phyloP scores from a whole-genome alignment of 2,888 invertebrate genomes.

The Rhopalosiphum nymphaeae region DNA sequence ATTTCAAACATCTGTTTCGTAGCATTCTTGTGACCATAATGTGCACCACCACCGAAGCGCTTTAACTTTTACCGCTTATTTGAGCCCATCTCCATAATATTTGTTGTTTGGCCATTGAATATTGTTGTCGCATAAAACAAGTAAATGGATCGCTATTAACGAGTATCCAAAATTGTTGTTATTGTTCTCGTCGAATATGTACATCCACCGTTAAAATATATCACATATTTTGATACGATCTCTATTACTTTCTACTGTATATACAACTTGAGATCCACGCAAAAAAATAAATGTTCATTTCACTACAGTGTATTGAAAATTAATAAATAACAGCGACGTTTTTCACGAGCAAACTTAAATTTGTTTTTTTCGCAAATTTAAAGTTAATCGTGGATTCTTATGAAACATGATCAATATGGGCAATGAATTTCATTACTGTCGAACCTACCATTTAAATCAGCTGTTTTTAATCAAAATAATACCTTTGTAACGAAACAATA shows the following conservation, averaged over 20 bases:
- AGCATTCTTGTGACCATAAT: constrained; percentile 13
- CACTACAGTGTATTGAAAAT: background rate
- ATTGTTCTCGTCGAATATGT: constrained; percentile 41
- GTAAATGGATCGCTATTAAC: constrained; percentile 31
- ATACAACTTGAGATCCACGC: background rate
- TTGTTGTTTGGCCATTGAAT: constrained; percentile 7
- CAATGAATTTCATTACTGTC: too few relatives aligned
- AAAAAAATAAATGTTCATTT: background rate
- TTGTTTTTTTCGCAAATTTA: background rate
- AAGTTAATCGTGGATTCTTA: background rate
- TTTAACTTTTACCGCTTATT: constrained; percentile 39
- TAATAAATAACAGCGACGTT: background rate
- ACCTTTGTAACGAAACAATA: background rate
- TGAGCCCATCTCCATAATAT: background rate
- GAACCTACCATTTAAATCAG: too few relatives aligned
- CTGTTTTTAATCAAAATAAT: too few relatives aligned
- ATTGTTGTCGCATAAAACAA: background rate
- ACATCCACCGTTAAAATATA: constrained; percentile 6
- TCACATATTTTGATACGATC: background rate
- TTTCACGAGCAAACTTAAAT: background rate
- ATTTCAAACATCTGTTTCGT: constrained; percentile 34
- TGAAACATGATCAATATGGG: background rate
- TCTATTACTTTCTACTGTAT: background rate
- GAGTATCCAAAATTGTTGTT: constrained; percentile 28
- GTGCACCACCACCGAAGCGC: background rate